Base-by-base conservation (phyloP, 2,888 invertebrate species). In the Lepas anatifera region DNA sequence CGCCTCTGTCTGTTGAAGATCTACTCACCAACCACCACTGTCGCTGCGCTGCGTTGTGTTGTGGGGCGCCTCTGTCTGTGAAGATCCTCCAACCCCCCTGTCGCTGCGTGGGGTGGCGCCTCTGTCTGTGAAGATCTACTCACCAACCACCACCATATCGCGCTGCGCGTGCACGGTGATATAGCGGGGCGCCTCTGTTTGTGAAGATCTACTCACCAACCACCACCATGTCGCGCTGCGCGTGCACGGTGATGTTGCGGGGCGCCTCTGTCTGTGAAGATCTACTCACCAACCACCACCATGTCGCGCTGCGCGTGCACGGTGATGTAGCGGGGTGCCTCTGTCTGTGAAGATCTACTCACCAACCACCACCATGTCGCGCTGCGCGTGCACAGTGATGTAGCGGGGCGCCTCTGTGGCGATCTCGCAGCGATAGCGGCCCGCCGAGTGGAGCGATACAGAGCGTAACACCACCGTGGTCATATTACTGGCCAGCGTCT, bases 391-490 rank as follows among this genome's bases (percentile, higher is more conserved):
- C 0, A 74, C 72, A 10, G 74, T 73, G 25, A 69, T 48, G 43
- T 71, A 74, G 29, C 70, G 43, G 18, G 74, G 74, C 10, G 73
- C 71, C 64, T 74, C 74, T 2, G 72, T 71, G 10, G 74, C 73
- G 18, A 74, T 73, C 71, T 74, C 74, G 50, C 74, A 74, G 18
- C 71, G 70, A 66, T 74, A 74, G 25, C 69, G 70, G 3, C 74
- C 74, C 29, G 72, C 72, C 4, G 74, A 73, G 68, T 72, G 70
- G 18, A 74, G 71, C 69, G 71, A 70, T 11, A 72, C 72, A 13
- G 70, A 71, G 3, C 69, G 43, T 69, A 74, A 70, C 25, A 68
- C 70, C 35, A 74, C 72, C 41, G 64, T 64, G 11, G 39, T 64
- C 11, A 64, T 64, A 39, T 64, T 64, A 16, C 64, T 64, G 64